These are phyloP conservation scores for Lophochroa leadbeateri DNA, from an alignment of 2,113 vertebrate species.

Conservation along the genomic window DNA sequence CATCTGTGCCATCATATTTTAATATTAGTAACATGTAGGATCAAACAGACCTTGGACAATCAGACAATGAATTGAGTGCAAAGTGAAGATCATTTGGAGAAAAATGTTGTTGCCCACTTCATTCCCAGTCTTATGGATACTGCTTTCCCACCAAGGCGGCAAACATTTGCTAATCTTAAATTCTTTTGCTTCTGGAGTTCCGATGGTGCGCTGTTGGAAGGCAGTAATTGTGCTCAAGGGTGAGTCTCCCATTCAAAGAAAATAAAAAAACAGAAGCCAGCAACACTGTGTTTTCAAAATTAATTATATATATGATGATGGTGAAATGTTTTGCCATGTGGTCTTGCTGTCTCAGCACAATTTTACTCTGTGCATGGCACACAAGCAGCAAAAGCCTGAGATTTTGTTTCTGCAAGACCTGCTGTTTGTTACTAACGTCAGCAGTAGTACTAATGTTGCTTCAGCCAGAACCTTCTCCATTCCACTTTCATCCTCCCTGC, in stretches of 20 bases:
- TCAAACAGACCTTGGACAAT: background rate
- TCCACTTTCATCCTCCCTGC: background rate
- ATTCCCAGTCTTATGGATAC: background rate
- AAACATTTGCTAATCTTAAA: background rate
- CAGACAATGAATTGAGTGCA: fast-evolving
- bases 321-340: background rate
- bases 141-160: background rate
- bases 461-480: background rate
- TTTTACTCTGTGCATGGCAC: background rate
- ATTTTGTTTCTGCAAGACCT: background rate
- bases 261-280: background rate
- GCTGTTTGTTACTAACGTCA: background rate
- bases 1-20: background rate
- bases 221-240: background rate
- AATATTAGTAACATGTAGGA: background rate
- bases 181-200: background rate
- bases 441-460: background rate
- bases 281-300: background rate
- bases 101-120: background rate
- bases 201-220: background rate
- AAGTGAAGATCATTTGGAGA: background rate
- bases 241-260: background rate
- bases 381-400: background rate
- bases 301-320: background rate
- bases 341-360: background rate